phyloP scores from a whole-genome alignment of 2,113 vertebrate genomes.

The Sturnus vulgaris region DNA sequence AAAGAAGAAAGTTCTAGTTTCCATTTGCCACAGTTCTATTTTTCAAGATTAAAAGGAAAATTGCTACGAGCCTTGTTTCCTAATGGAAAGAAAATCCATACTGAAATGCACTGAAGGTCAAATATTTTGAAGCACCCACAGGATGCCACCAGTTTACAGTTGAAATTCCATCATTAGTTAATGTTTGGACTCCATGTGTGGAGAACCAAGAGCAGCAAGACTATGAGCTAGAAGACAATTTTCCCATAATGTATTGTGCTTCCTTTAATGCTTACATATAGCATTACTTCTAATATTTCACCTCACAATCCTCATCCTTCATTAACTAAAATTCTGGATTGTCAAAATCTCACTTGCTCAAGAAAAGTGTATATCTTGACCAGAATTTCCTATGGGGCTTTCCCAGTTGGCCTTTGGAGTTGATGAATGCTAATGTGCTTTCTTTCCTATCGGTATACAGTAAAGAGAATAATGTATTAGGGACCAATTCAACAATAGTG shows the following conservation, averaged over 20 bases:
- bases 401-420: neutral
- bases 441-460: conserved; percentile 14
- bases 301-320: neutral
- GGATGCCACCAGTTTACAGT: neutral
- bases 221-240: neutral
- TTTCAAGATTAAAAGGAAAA: conserved; percentile 24
- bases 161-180: neutral
- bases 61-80: neutral
- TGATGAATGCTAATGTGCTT: conserved; percentile 56
- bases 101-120: neutral
- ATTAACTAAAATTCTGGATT: neutral
- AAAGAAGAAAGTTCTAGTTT: neutral
- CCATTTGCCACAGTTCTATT: conserved; percentile 5
- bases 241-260: neutral
- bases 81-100: conserved; percentile 4
- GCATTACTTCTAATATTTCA: neutral
- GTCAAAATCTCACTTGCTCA: conserved; percentile 30
- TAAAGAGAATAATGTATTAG: conserved; percentile 58
- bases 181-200: neutral
- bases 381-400: conserved; percentile 16
- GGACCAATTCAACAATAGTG: conserved; percentile 33
- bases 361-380: conserved; percentile 52
- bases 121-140: neutral
- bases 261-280: neutral
- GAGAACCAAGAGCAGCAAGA: neutral